A percentile compares a stretch with the other conserved stretches of the same genome.
Conservation (phyloP, 37 sponge, comb jelly and placozoan species). For the Hormiphora californensis region DNA sequence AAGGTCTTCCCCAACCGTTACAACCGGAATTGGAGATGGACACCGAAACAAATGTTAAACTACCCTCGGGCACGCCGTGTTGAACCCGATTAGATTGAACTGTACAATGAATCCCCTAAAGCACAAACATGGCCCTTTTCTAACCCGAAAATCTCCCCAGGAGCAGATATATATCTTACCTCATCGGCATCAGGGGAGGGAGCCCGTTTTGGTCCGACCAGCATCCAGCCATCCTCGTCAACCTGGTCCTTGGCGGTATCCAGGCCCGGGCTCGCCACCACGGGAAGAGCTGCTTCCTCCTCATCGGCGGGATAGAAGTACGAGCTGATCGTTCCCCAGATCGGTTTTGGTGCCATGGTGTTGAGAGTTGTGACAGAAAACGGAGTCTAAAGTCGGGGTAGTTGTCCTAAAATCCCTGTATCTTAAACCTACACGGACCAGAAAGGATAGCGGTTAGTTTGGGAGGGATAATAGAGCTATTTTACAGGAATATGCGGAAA, state of each 20-base stretch:
- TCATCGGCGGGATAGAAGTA: slow-evolving; percentile 31
- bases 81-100: too few species aligned
- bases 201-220: slow-evolving; percentile 2
- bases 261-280: too few species aligned
- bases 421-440: not conserved
- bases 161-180: too few species aligned
- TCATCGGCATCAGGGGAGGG: slow-evolving; percentile 39
- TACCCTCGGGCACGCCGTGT: too few species aligned
- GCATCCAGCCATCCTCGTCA: slow-evolving; percentile 37
- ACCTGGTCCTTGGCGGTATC: not conserved
- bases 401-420: not conserved
- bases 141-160: too few species aligned
- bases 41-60: too few species aligned
- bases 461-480: too few species aligned
- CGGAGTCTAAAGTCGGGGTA: not conserved
- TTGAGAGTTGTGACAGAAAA: not conserved
- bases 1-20: too few species aligned
- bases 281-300: not conserved
- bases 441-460: not conserved
- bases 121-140: too few species aligned
- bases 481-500: too few species aligned
- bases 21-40: too few species aligned
- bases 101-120: too few species aligned
- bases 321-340: slow-evolving; percentile 19
- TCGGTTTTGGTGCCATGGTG: slow-evolving; percentile 42